Evolutionary conservation across 2,113 vertebrate species (phyloP).

Genomic region (Chelonoidis abingdonii): DNA sequence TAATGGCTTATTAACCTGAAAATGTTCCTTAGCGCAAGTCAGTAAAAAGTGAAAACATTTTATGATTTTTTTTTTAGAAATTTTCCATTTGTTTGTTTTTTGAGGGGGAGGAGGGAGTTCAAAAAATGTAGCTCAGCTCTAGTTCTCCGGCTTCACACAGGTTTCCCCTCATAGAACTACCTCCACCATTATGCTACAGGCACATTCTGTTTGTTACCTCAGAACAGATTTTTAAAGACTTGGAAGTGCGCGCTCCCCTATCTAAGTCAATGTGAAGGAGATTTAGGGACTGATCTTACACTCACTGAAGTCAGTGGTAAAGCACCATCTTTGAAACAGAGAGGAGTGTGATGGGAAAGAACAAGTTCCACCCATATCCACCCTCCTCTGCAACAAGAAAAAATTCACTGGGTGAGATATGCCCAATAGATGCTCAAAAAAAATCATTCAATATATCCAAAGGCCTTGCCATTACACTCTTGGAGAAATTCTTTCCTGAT

Average conservation of each 20-base stretch:
- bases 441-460: background rate
- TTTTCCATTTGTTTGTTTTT: background rate
- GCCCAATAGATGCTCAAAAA: background rate
- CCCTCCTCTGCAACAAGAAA: background rate
- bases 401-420: background rate
- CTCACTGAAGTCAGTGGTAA: background rate
- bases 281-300: background rate
- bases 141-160: background rate
- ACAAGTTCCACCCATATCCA: background rate
- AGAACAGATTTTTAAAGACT: background rate
- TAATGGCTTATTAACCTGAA: background rate
- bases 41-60: fast-evolving
- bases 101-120: background rate
- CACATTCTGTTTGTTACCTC: background rate
- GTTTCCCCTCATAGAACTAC: background rate
- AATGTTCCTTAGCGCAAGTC: background rate
- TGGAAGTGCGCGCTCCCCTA: background rate
- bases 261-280: background rate
- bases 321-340: background rate
- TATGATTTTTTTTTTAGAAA: background rate
- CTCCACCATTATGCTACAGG: background rate
- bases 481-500: background rate
- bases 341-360: background rate
- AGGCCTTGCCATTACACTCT: background rate
- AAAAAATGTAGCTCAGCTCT: background rate